A percentile compares a stretch with the other conserved stretches of the same genome.
Evolutionary conservation across 2,797 vertebrate species (phyloP).

Genomic region (Staurois parvus): DNA sequence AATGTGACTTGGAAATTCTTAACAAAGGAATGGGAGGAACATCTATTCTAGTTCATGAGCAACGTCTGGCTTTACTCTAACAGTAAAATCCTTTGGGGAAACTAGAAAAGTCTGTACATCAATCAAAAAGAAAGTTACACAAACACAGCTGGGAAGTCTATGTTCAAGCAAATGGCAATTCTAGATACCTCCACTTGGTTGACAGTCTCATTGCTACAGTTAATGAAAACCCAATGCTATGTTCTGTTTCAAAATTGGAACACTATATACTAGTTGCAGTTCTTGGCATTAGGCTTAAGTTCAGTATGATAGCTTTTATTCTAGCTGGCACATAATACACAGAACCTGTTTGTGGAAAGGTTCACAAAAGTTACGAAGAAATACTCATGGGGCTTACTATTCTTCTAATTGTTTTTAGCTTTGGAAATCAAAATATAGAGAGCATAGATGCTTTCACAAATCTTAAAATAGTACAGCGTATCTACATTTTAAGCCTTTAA

Average conservation of each 20-base stretch:
- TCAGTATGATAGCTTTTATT: slow-evolving; percentile 11
- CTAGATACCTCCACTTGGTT: slow-evolving; percentile 11
- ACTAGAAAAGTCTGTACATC: not conserved
- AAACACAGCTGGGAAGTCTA: slow-evolving; percentile 11
- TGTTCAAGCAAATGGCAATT: slow-evolving; percentile 6
- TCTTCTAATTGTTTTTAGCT: not conserved
- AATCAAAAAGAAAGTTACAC: slow-evolving; percentile 9
- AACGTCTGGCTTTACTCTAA: not conserved
- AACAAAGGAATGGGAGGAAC: not conserved
- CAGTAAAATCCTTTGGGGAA: not conserved
- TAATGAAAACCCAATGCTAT: slow-evolving; percentile 16
- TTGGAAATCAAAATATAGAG: not conserved
- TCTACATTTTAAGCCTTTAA: not conserved
- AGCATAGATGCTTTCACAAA: not conserved
- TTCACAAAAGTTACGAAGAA: not conserved
- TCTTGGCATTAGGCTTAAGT: slow-evolving; percentile 4
- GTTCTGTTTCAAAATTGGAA: slow-evolving; percentile 7
- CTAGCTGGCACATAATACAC: not conserved
- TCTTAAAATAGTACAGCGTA: not conserved
- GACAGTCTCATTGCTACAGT: slow-evolving; percentile 14
- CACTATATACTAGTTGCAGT: not conserved
- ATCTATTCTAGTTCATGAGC: not conserved
- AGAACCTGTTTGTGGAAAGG: not conserved
- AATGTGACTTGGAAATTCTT: not conserved
- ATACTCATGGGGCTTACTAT: not conserved